These are phyloP conservation scores for Scytalopus superciliaris DNA, from an alignment of 2,113 vertebrate species.

Conservation along the genomic window DNA sequence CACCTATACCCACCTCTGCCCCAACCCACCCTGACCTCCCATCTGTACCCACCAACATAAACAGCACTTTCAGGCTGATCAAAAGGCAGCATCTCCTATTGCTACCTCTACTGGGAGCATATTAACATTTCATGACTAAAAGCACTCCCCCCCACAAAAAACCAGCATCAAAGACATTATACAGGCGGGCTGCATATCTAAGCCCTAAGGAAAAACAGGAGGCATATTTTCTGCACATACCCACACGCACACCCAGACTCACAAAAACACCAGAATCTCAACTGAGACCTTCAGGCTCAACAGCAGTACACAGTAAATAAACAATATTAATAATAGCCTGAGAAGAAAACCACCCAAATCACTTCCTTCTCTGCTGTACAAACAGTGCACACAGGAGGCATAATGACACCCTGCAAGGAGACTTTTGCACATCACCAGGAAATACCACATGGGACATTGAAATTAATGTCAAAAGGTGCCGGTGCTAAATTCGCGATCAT, in stretches of 20 bases:
- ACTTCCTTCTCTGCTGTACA: background rate
- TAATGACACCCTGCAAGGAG: slow-evolving; percentile 13
- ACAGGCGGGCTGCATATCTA: background rate
- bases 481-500: slow-evolving; percentile 41
- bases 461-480: slow-evolving; percentile 59
- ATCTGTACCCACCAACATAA: background rate
- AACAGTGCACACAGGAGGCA: background rate
- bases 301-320: slow-evolving; percentile 25
- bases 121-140: slow-evolving; percentile 47
- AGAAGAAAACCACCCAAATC: background rate
- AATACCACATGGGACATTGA: slow-evolving; percentile 22
- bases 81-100: slow-evolving; percentile 24
- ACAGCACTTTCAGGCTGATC: slow-evolving; percentile 23
- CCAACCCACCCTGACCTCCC: background rate
- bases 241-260: background rate
- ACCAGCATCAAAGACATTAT: slow-evolving; percentile 23
- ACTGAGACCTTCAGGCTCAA: background rate
- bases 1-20: background rate
- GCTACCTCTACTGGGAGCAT: background rate
- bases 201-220: background rate
- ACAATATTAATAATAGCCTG: slow-evolving; percentile 24
- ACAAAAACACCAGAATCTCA: slow-evolving; percentile 23
- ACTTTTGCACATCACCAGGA: background rate
- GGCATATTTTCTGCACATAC: background rate
- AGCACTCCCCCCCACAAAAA: slow-evolving; percentile 14